Percentiles rank a stretch among this genome's conserved stretches.
Evolutionary conservation across 1,140 invertebrate genomes (phyloP).

Genomic region (Lepidurus couesii): DNA sequence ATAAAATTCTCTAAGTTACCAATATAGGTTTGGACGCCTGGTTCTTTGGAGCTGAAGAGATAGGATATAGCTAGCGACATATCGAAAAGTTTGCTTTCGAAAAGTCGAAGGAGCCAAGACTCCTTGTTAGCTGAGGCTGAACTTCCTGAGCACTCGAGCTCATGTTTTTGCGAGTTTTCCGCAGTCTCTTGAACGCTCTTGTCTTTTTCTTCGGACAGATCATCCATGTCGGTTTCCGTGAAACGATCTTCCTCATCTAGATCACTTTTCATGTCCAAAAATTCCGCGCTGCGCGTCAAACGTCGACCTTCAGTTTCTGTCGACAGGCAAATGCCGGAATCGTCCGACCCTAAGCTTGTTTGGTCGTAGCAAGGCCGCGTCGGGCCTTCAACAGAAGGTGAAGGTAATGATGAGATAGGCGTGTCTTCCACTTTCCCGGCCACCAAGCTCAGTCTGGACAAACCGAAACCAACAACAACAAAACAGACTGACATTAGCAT

Average conservation of each 20-base stretch:
- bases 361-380: conserved; percentile 48
- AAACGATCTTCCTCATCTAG: conserved; percentile 33
- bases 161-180: not conserved
- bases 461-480: not conserved
- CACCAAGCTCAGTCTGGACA: not conserved
- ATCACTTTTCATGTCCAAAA: conserved; percentile 40
- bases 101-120: conserved; percentile 74
- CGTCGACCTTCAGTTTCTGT: conserved; percentile 55
- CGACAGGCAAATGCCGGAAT: conserved; percentile 73
- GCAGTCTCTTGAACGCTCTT: not conserved
- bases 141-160: not conserved
- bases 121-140: conserved; percentile 39
- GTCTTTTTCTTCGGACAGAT: not conserved
- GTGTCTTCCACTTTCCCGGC: not conserved
- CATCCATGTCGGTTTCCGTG: not conserved
- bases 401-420: conserved; percentile 23
- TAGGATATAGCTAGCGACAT: conserved; percentile 97
- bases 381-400: conserved; percentile 23
- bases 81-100: conserved; percentile 94
- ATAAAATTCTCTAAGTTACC: conserved; percentile 52
- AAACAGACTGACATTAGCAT: not conserved
- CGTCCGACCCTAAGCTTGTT: conserved; percentile 72
- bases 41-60: conserved; percentile 96
- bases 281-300: conserved; percentile 37
- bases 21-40: conserved; percentile 91